Conservation (phyloP, 2,113 vertebrate species). For the Protomyctophum bolini region DNA sequence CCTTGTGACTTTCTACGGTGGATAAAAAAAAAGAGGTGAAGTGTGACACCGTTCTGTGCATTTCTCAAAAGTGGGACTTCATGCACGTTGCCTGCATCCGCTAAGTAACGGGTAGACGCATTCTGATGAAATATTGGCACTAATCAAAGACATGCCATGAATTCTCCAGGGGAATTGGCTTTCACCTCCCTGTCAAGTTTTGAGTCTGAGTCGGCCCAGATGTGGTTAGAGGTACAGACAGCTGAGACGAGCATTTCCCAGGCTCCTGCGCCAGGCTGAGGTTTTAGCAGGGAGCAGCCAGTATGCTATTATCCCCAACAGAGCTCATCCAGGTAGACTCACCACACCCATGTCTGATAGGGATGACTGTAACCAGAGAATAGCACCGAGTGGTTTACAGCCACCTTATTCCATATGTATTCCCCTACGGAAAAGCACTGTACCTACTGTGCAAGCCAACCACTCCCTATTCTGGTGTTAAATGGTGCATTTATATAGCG, state of each 20-base stretch:
- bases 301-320: neutral
- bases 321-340: constrained; percentile 13
- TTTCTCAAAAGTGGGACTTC: too few relatives aligned
- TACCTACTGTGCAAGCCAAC: too few relatives aligned
- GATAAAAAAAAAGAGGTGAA: neutral
- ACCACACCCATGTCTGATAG: constrained; percentile 11
- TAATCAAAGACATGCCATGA: constrained; percentile 7
- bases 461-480: too few relatives aligned
- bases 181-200: neutral
- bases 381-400: neutral
- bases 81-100: too few relatives aligned
- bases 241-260: neutral
- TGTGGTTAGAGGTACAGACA: neutral
- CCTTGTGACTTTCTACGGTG: neutral
- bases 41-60: neutral
- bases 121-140: neutral
- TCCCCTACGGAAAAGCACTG: too few relatives aligned
- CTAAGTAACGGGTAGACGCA: too few relatives aligned
- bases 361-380: neutral
- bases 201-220: neutral
- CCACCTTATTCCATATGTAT: too few relatives aligned
- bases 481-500: too few relatives aligned
- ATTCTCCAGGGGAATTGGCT: neutral
- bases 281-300: neutral
- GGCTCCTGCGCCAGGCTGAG: neutral